Conservation (phyloP, 2,797 vertebrate genomes). For the Amblyopsis hoosieri region DNA sequence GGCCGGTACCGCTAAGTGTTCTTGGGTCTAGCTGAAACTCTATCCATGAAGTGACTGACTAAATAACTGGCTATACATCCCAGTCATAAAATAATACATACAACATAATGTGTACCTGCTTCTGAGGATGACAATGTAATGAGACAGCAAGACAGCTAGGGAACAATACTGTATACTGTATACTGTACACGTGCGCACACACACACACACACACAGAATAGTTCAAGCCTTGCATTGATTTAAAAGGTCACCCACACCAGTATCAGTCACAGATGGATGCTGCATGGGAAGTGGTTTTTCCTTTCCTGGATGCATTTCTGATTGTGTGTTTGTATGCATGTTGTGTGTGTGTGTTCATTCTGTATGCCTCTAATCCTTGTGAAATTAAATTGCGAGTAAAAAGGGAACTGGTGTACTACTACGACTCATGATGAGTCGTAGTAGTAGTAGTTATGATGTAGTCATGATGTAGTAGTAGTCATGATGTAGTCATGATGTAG, state of each 20-base stretch:
- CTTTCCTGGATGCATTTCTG: constrained; percentile 15
- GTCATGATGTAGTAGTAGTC: too few relatives aligned
- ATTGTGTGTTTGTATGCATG: background rate
- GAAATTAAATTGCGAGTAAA: constrained; percentile 52
- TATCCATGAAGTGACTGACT: constrained; percentile 19
- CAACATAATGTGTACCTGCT: too few relatives aligned
- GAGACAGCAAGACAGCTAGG: too few relatives aligned
- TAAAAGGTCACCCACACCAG: constrained; percentile 57
- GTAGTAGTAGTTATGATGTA: too few relatives aligned
- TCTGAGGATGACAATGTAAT: too few relatives aligned
- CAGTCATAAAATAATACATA: too few relatives aligned
- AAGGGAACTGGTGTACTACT: constrained; percentile 52
- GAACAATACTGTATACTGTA: background rate
- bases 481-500: too few relatives aligned
- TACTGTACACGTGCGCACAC: background rate
- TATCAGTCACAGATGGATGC: constrained; percentile 32
- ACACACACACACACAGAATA: constrained; percentile 4
- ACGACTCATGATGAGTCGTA: background rate
- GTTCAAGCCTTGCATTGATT: constrained; percentile 37
- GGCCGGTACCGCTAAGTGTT: constrained; percentile 14
- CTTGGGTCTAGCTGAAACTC: constrained; percentile 28
- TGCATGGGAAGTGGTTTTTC: constrained; percentile 57
- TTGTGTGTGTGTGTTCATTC: constrained; percentile 25
- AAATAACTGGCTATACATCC: too few relatives aligned
- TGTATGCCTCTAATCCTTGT: constrained; percentile 17